A percentile compares a stretch with the other conserved stretches of the same genome.
Evolutionary conservation across 2,888 invertebrate species (phyloP).

Genomic region (Drosophila quinaria): DNA sequence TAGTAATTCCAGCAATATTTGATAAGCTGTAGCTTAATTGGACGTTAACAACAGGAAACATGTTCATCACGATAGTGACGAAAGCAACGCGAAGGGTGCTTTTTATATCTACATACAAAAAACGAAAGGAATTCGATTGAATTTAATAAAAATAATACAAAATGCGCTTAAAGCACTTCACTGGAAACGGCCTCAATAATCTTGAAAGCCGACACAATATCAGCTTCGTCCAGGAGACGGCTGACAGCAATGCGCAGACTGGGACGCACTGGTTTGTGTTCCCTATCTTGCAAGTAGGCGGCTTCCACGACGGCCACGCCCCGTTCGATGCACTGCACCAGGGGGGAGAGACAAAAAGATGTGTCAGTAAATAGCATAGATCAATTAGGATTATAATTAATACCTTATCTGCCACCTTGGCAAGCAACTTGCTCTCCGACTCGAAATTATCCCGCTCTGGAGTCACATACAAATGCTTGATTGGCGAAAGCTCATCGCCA

Average conservation of each 20-base stretch:
- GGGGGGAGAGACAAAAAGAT: conserved; percentile 30
- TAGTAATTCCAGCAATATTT: conserved; percentile 16
- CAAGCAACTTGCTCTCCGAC: conserved; percentile 87
- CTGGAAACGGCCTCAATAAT: conserved; percentile 85
- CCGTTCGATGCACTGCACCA: conserved; percentile 87
- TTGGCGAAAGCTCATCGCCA: conserved; percentile 89
- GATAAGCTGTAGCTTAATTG: conserved; percentile 7
- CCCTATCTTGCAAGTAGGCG: conserved; percentile 89
- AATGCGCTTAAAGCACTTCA: conserved; percentile 75
- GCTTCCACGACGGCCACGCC: conserved; percentile 90
- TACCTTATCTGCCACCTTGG: conserved; percentile 88
- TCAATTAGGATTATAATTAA: too few species aligned
- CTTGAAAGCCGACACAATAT: conserved; percentile 87
- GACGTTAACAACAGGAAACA: conserved; percentile 30
- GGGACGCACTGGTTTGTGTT: conserved; percentile 89
- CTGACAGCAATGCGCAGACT: conserved; percentile 91
- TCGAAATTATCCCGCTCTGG: conserved; percentile 85
- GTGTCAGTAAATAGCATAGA: too few species aligned
- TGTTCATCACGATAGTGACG: neutral
- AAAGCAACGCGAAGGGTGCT: too few species aligned
- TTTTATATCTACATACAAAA: conserved; percentile 10
- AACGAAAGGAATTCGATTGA: conserved; percentile 14
- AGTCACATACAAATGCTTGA: conserved; percentile 91
- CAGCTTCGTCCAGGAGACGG: conserved; percentile 88
- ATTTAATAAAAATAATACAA: conserved; percentile 4